A percentile compares a stretch with the other conserved stretches of the same genome.
phyloP scores from a whole-genome alignment of 2,888 invertebrate genomes.

The Gastrophysa polygoni region DNA sequence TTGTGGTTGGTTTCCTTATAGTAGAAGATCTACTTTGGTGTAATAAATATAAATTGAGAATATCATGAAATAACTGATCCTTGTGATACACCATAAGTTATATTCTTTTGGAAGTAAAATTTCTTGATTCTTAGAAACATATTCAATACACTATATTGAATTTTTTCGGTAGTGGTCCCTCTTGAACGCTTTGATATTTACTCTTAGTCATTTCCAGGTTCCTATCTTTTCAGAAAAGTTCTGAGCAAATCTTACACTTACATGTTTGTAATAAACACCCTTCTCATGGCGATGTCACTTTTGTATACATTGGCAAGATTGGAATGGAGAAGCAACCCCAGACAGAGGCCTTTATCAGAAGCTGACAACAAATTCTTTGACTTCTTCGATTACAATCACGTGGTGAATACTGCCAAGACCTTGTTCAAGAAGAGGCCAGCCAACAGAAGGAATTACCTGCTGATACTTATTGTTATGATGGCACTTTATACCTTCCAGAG shows the following conservation, averaged over 20 bases:
- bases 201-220: constrained; percentile 61
- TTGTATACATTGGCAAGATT: constrained; percentile 69
- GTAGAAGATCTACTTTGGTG: no score
- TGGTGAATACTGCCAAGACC: constrained; percentile 67
- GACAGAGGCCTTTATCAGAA: constrained; percentile 67
- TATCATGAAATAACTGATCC: no score
- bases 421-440: constrained; percentile 65
- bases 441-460: constrained; percentile 67
- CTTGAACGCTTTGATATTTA: not conserved
- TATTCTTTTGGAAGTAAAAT: no score
- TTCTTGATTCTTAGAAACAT: no score
- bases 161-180: no score
- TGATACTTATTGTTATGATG: constrained; percentile 76
- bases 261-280: constrained; percentile 76
- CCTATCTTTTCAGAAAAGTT: constrained; percentile 63
- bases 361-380: constrained; percentile 65
- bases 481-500: constrained; percentile 82
- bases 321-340: constrained; percentile 72
- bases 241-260: constrained; percentile 70
- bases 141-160: no score
- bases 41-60: no score
- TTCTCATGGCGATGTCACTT: constrained; percentile 66
- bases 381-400: constrained; percentile 75
- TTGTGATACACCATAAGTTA: no score
- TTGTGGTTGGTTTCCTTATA: no score